These are phyloP conservation scores for Agrochola macilenta DNA, from an alignment of 2,888 invertebrate genomes.

Conservation along the genomic window DNA sequence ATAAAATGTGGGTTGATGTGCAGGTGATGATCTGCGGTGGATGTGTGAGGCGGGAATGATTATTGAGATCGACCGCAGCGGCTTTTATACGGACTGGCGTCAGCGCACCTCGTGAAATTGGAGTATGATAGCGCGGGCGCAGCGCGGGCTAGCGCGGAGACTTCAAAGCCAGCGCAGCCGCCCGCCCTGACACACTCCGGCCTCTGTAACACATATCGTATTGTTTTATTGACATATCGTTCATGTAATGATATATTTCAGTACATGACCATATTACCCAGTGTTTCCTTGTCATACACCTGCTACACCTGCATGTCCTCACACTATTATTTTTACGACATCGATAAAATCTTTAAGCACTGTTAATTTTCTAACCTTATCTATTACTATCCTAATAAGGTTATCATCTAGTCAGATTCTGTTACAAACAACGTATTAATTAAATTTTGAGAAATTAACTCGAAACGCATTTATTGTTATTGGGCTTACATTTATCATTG, in stretches of 20 bases:
- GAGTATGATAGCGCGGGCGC: slow-evolving; percentile 78
- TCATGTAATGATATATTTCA: slow-evolving; percentile 10
- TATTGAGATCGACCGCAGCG: slow-evolving; percentile 84
- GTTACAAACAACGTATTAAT: slow-evolving; percentile 3
- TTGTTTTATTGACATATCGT: slow-evolving; percentile 34
- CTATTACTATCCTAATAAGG: background rate
- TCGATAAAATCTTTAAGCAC: slow-evolving; percentile 17
- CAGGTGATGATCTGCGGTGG: slow-evolving; percentile 82
- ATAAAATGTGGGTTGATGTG: slow-evolving; percentile 70
- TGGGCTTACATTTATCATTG: slow-evolving; percentile 25
- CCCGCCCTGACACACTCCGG: slow-evolving; percentile 70
- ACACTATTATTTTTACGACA: slow-evolving; percentile 5
- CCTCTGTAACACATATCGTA: slow-evolving; percentile 19
- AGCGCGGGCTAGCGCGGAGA: slow-evolving; percentile 66
- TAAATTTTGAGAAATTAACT: slow-evolving; percentile 4
- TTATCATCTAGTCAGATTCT: slow-evolving; percentile 4
- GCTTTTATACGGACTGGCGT: slow-evolving; percentile 85
- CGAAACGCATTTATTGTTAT: slow-evolving; percentile 4
- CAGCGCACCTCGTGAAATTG: slow-evolving; percentile 85
- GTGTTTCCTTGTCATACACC: background rate
- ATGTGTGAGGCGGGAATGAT: slow-evolving; percentile 88
- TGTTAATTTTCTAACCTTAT: slow-evolving; percentile 28
- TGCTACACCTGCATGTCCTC: slow-evolving; percentile 20
- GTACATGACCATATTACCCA: background rate
- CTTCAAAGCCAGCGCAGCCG: slow-evolving; percentile 68